Percentiles rank a stretch among this genome's conserved stretches.
Conservation (phyloP, 2,888 invertebrate species). For the Caenorhabditis sp. region DNA sequence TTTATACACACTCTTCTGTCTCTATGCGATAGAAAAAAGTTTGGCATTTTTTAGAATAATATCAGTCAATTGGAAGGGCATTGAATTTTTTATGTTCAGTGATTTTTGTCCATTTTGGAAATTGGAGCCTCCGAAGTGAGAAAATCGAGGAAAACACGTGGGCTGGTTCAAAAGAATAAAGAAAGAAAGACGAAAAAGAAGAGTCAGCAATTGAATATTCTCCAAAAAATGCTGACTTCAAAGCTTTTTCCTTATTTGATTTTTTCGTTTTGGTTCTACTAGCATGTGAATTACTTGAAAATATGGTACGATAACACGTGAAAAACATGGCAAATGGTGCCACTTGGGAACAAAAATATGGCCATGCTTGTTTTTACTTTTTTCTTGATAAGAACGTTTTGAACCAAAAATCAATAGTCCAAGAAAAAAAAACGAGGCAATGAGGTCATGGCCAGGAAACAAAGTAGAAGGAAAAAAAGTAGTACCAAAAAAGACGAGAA, state of each 20-base stretch:
- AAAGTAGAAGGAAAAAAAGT: neutral
- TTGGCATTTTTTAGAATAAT: neutral
- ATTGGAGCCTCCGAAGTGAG: neutral
- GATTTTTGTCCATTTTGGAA: neutral
- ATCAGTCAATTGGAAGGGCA: neutral
- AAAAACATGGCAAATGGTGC: conserved; percentile 4
- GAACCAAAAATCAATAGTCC: neutral
- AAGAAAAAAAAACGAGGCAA: conserved; percentile 10
- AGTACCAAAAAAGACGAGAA: neutral
- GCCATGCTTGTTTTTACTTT: neutral
- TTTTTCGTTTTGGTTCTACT: neutral
- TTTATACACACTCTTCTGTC: neutral
- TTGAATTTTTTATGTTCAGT: neutral
- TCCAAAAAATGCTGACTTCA: neutral
- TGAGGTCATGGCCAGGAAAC: conserved; percentile 23
- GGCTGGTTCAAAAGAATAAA: neutral
- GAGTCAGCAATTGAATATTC: conserved; percentile 1
- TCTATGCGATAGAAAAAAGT: neutral
- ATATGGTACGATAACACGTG: conserved; percentile 5
- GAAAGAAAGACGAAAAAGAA: neutral
- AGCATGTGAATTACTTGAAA: neutral
- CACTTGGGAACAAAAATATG: conserved; percentile 2
- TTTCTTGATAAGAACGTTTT: conserved; percentile 2
- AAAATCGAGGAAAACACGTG: neutral
- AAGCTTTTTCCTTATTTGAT: neutral